phyloP scores from a whole-genome alignment of 2,113 vertebrate species.

The Thinocorus orbignyianus region DNA sequence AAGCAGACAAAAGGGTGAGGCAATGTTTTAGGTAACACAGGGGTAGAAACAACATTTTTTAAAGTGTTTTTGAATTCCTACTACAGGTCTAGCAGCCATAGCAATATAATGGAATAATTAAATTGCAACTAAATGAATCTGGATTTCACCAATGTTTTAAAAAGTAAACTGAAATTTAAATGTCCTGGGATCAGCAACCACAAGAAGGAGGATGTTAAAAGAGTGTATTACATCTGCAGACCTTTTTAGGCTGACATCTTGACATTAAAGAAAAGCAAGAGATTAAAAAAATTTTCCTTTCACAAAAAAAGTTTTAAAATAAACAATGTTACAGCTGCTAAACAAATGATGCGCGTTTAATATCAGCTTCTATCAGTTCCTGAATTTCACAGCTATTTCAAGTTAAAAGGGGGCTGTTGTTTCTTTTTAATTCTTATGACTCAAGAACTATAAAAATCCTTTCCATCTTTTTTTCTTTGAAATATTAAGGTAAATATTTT shows the following conservation, averaged over 20 bases:
- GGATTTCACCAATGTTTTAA: not conserved
- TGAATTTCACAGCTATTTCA: not conserved
- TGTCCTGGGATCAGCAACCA: not conserved
- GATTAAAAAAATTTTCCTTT: not conserved
- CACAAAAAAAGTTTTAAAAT: not conserved
- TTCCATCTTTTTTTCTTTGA: not conserved
- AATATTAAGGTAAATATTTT: not conserved
- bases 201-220: rapidly evolving
- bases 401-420: not conserved
- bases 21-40: not conserved
- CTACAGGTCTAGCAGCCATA: not conserved
- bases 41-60: not conserved
- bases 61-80: not conserved
- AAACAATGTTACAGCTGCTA: not conserved
- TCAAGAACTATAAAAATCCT: not conserved
- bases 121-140: not conserved
- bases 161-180: not conserved
- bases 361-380: not conserved
- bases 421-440: not conserved
- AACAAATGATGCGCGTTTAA: not conserved
- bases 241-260: not conserved
- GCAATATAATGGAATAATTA: not conserved
- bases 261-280: not conserved
- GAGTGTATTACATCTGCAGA: not conserved
- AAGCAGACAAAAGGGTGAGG: not conserved